Evolutionary conservation across 1,140 invertebrate species (phyloP), one percentile per base, ranked within the genome.

Genomic region (Macrosteles quadrilineatus): DNA sequence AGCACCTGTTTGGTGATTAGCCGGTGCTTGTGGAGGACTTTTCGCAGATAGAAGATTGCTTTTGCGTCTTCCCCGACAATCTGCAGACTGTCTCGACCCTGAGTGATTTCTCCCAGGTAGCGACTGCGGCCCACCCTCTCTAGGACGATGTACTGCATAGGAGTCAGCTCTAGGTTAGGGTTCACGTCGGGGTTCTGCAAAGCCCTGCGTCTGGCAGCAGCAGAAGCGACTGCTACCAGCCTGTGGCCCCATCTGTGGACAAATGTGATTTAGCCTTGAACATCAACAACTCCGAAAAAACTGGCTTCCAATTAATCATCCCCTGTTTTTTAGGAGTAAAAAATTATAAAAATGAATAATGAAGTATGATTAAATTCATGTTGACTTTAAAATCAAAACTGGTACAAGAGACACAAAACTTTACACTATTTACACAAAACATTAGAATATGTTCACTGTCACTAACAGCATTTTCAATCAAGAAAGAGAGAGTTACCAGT

Each of bases 91-190:
- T 81, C 77, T 72, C 86, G 86, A 40, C 91, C 91, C 32, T 86
- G 83, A 17, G 90, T 91, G 6, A 89, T 81, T 78, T 91, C 90
- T 0, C 92, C 92, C 73, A 86, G 83, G 67, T 86, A 83, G 19
- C 92, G 82, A 23, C 87, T 80, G 72, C 91, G 83, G n/a, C 90
- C 93, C 68, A 95, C 87, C 75, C 87, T 80, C 81, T 95, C 93
- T 30, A 93, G 78, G 25, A 94, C 82, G 73, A 88, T 88, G 76
- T 92, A 95, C 72, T 88, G 87, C 9, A 84, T 78, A 2, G 84
- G 63, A 1, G 81, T 81, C 19, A 92, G 68, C 30, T 87, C 83
- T 9, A 85, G 73, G 2, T 77, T 77, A n/a, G 87, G 85, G 75
- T 85, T 83, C 32, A 79, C 74, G 14, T 81, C 77, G 9, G 78